Percentiles rank a stretch among this genome's conserved stretches.
Evolutionary conservation across 1,140 invertebrate species (phyloP).

Genomic region (Euwallacea similis): DNA sequence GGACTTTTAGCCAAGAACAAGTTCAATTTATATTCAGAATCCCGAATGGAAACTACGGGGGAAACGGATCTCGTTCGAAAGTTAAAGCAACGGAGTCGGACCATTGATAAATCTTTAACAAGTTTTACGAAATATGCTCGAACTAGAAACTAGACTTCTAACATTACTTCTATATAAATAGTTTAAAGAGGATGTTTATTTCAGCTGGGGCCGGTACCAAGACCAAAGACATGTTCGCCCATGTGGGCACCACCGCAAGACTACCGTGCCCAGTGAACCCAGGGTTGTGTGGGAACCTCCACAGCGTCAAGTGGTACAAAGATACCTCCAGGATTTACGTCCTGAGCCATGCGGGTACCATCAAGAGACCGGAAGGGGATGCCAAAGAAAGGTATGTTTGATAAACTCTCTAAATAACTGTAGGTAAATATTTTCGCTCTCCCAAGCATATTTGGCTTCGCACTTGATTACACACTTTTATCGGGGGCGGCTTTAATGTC

Average conservation of each 20-base stretch:
- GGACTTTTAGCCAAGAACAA: slow-evolving; percentile 16
- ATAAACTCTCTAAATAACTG: not conserved
- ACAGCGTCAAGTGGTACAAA: slow-evolving; percentile 90
- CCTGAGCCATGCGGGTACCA: slow-evolving; percentile 73
- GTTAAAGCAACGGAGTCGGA: slow-evolving; percentile 24
- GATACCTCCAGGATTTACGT: slow-evolving; percentile 79
- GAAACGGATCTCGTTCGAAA: slow-evolving; percentile 23
- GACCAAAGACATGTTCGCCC: slow-evolving; percentile 46
- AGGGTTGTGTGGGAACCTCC: slow-evolving; percentile 75
- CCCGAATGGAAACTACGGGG: slow-evolving; percentile 22
- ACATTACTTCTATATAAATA: slow-evolving; percentile 16
- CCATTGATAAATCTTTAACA: slow-evolving; percentile 34
- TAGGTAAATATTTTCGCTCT: not conserved
- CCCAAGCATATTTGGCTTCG: slow-evolving; percentile 4
- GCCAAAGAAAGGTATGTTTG: slow-evolving; percentile 71
- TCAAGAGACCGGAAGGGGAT: slow-evolving; percentile 72
- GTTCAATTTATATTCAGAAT: slow-evolving; percentile 29
- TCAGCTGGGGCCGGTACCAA: slow-evolving; percentile 44
- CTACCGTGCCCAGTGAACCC: slow-evolving; percentile 77
- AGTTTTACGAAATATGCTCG: slow-evolving; percentile 25
- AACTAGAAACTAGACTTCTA: not conserved
- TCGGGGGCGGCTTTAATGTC: slow-evolving; percentile 1
- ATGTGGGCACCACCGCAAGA: slow-evolving; percentile 66
- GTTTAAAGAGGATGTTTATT: slow-evolving; percentile 34
- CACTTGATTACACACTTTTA: slow-evolving; percentile 9